Evolutionary conservation across 2,113 vertebrate species (phyloP), one percentile per base, ranked within the genome.

Genomic region (Scophthalmus maximus): DNA sequence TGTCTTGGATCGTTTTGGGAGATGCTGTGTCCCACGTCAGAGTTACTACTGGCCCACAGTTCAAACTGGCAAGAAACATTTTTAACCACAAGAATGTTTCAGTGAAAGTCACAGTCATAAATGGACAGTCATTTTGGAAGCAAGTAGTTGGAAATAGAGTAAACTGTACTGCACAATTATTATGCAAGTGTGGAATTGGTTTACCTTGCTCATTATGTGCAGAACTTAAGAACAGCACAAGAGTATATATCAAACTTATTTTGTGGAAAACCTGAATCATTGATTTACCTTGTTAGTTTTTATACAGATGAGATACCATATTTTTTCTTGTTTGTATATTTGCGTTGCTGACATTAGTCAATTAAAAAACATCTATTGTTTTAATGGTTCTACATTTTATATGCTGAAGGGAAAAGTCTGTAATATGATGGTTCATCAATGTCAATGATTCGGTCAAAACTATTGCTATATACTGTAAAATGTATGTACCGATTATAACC

Each of bases 361-460:
- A 55, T 83, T 3, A 22, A 47, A 62, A 85, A 85, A 76, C 10
- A 11, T 3, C 1, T 15, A 26, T 30, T 65, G 18, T 78, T 80
- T 84, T 47, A 18, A 27, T 7, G 12, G 27, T 15, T 71, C 14
- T 57, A 29, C 1, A 12, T 59, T 58, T 14, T 40, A 12, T 40
- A 15, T 11, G 34, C 34, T 7, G 8, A 5, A 18, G 5, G 7
- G 4, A 5, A 18, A n/a, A 18, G 6, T 1, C 40, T 42, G 10
- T 42, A 42, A 42, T 38, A 11, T 38, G 36, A 32, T n/a, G n/a
- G n/a, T n/a, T n/a, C n/a, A n/a, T n/a, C n/a, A n/a, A n/a, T n/a
- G n/a, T n/a, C n/a, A n/a, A 36, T 36, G 3, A 36, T 36, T 36
- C 11, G 12, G 12, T 36, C 34, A 36, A 36, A 36, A 12, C 10